Evolutionary conservation across 2,888 invertebrate genomes (phyloP), one percentile per base, ranked within the genome.

Genomic region (Serripes groenlandicus): DNA sequence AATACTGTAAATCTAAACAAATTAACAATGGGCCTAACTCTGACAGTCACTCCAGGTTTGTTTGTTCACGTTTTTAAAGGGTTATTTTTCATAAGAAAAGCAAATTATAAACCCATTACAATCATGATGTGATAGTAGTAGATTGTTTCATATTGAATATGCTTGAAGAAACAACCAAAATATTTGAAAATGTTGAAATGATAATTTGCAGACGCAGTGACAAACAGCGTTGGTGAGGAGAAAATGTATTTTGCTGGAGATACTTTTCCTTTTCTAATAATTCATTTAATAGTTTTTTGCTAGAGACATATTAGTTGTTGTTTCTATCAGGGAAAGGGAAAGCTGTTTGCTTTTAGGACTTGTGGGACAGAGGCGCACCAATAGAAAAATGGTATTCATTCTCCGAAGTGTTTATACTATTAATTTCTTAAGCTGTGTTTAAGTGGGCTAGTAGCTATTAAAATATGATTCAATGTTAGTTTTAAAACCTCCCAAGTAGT

Each of bases 1-100:
- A 66, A 66, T 66, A 28, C 66, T 66, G 42, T 66, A 66, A 66
- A 66, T 35, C 66, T 66, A 66, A 66, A 66, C 66, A 66, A 66
- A 66, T 66, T 66, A 66, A 66, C 66, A 66, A 66, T 42, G 26
- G 35, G 66, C 66, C 49, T 42, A 42, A 66, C 62, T 66, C 66
- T 66, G 35, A 66, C 66, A 66, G 66, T 66, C 66, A 26, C 66
- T 66, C 42, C 66, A 66, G 26, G 28, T 42, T 42, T 66, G 66
- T 66, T 66, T 66, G 42, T 66, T 42, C 66, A 66, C 35, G 35
- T 66, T 42, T 64, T 66, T 66, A n/a, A 66, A 66, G 42, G 66
- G 37, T 28, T 37, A 66, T 66, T 42, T 66, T 66, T 26, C 3
- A 23, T 42, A 37, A 42, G 37, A 42, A n/a, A 42, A 66, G 66